Evolutionary conservation across 2,797 vertebrate genomes (phyloP).

Genomic region (Rhyacichthys aspro): DNA sequence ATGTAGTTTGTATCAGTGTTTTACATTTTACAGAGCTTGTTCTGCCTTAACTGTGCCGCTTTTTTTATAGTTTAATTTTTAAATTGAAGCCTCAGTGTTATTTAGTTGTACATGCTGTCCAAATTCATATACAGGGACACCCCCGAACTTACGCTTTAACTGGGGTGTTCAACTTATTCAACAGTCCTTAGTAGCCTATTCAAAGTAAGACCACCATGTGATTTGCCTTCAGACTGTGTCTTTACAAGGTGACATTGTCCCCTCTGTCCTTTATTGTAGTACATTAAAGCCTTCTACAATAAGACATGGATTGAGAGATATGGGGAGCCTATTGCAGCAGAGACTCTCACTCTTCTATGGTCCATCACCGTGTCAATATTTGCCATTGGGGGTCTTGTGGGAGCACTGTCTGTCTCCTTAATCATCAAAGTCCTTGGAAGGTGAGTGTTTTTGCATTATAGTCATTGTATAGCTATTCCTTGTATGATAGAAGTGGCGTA

Average conservation of each 20-base stretch:
- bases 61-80: too few species aligned
- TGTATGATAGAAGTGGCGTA: neutral
- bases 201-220: neutral
- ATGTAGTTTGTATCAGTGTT: too few species aligned
- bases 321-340: slow-evolving; percentile 62
- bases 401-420: slow-evolving; percentile 82
- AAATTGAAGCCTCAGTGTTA: too few species aligned
- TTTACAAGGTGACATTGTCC: neutral
- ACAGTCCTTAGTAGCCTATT: neutral
- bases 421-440: slow-evolving; percentile 88
- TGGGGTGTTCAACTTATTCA: neutral
- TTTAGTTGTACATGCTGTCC: too few species aligned
- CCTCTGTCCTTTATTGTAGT: slow-evolving; percentile 76
- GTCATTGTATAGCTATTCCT: neutral
- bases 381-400: slow-evolving; percentile 91
- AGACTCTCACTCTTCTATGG: slow-evolving; percentile 87
- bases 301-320: slow-evolving; percentile 87
- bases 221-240: neutral
- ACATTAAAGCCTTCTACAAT: slow-evolving; percentile 91
- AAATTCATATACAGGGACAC: too few species aligned
- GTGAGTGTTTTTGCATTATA: slow-evolving; percentile 70
- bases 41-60: too few species aligned
- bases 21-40: too few species aligned
- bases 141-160: neutral
- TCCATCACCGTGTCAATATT: slow-evolving; percentile 94